Base-by-base conservation (phyloP, 2,113 vertebrate genomes). In the Vulpes ferrilata region DNA sequence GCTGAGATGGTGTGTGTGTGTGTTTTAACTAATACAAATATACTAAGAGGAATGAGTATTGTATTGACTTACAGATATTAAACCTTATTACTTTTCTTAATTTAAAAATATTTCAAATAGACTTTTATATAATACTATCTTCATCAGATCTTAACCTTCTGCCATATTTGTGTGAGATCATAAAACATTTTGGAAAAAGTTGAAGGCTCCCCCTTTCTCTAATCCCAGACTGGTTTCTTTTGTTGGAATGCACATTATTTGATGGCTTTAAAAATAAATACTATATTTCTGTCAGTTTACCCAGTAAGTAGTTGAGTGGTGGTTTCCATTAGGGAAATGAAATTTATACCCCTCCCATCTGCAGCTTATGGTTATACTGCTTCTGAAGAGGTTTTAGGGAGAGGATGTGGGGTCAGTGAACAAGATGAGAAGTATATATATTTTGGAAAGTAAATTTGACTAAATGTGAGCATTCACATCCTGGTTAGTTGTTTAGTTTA, bases 61-160 rank as follows among this genome's bases (percentile, higher is more conserved):
- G 4, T 79, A 2, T 53, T 96, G 71, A 89, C 15, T 64, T 89
- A n/a, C 7, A 32, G 19, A 74, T 64, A 48, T 62, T 59, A 84
- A 84, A 43, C 27, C 71, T 96, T 80, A 71, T 15, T 82, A 53
- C 38, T 59, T 3, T 22, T 93, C 94, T 62, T 76, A 55, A 62
- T 60, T 85, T 80, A n/a, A 69, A 88, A 92, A 38, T 80, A 84
- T 79, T 95, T 94, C 17, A n/a, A 59, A 20, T 38, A 59, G 78
- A 80, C 48, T 86, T 32, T 79, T 78, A 17, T 38, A 30, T 30
- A 65, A 38, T 53, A 19, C n/a, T 25, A 51, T 15, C 11, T 27
- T 82, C 59, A 79, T 91, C 32, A 87, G 0, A 55, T 59, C 64
- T 73, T 97, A 43, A 81, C 51, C 25, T 78, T 81, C 53, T 93